These are phyloP conservation scores for Bucco capensis DNA, from an alignment of 2,113 vertebrate species.

Conservation along the genomic window DNA sequence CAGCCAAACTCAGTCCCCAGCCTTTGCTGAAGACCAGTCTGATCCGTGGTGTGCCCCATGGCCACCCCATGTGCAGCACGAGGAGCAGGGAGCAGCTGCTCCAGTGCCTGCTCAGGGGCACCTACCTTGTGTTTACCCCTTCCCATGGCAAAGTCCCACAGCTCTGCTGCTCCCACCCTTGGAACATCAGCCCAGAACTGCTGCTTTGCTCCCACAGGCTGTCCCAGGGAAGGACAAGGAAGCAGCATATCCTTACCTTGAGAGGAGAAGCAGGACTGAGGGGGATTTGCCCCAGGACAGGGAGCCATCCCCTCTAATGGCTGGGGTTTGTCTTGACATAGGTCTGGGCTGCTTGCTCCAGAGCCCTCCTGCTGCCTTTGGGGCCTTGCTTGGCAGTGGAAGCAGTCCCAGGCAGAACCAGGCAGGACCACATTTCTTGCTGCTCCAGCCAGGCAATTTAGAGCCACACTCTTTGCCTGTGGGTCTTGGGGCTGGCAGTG, in stretches of 20 bases:
- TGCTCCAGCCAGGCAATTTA: background rate
- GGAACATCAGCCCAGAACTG: too few species aligned
- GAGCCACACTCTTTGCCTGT: background rate
- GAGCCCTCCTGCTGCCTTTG: background rate
- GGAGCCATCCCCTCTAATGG: background rate
- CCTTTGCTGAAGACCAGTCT: background rate
- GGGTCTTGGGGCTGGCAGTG: background rate
- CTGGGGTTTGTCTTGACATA: background rate
- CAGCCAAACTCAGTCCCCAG: accelerated
- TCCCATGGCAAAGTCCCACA: background rate
- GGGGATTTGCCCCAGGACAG: background rate
- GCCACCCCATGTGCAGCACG: background rate
- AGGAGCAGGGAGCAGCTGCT: background rate
- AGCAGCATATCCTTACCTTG: background rate
- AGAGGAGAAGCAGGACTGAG: background rate
- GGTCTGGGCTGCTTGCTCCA: background rate
- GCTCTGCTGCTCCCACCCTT: accelerated
- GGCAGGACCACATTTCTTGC: background rate
- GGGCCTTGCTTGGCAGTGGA: background rate
- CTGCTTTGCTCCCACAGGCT: background rate
- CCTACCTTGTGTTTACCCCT: accelerated
- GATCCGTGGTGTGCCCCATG: background rate
- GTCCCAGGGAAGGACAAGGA: background rate
- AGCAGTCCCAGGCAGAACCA: background rate
- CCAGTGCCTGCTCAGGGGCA: background rate